Evolutionary conservation across 2,888 invertebrate species (phyloP).

Genomic region (Cecidostiba fungosa): DNA sequence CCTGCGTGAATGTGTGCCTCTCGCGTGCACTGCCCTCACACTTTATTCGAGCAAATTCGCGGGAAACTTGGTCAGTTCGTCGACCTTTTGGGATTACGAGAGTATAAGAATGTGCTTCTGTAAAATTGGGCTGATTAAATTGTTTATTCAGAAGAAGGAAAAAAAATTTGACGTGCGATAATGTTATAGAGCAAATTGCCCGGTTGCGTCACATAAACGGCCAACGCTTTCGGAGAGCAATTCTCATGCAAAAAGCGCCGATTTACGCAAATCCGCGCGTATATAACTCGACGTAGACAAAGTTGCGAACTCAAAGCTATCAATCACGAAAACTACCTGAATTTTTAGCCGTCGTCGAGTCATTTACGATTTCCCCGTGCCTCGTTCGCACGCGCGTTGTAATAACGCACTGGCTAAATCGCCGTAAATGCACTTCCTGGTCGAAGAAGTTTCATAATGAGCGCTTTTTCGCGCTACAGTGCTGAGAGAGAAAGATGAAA

Average conservation of each 20-base stretch:
- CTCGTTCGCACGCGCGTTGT: not conserved
- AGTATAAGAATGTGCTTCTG: not conserved
- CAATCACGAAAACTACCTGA: constrained; percentile 36
- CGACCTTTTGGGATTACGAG: constrained; percentile 7
- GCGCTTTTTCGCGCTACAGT: not conserved
- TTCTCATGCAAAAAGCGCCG: not conserved
- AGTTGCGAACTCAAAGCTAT: constrained; percentile 23
- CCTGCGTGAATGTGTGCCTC: constrained; percentile 9
- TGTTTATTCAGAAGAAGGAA: not conserved
- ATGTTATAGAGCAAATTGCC: not conserved
- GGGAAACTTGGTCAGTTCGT: constrained; percentile 44
- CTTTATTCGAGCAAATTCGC: constrained; percentile 5
- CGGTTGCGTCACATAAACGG: not conserved
- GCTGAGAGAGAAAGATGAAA: not conserved
- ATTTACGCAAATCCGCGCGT: not conserved
- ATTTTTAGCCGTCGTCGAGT: not conserved
- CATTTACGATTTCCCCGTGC: constrained; percentile 18
- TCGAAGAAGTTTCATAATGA: constrained; percentile 8
- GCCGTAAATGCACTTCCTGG: not conserved
- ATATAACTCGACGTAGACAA: not conserved
- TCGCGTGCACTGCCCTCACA: not conserved
- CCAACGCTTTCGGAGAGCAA: not conserved
- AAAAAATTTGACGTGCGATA: not conserved
- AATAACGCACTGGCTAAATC: not conserved
- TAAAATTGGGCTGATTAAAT: not conserved